Percentiles rank a stretch among this genome's conserved stretches.
Conservation (phyloP, 2,797 vertebrate species). For the Rhynchonycteris naso region DNA sequence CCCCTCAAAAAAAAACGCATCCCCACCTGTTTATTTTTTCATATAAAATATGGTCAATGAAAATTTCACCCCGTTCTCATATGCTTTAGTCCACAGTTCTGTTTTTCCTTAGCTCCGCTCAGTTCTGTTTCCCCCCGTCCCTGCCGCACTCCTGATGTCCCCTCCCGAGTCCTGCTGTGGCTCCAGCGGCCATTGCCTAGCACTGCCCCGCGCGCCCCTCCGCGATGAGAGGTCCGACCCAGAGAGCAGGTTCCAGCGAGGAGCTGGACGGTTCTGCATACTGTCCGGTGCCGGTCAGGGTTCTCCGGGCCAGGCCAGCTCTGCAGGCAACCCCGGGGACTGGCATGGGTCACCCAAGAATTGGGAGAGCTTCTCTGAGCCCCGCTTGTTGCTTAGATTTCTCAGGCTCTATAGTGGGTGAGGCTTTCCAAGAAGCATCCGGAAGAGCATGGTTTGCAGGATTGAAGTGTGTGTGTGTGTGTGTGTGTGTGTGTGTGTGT, state of each 20-base stretch:
- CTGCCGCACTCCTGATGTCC: rapidly evolving
- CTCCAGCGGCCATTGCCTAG: neutral
- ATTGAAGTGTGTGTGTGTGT: neutral
- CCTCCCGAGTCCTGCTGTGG: neutral
- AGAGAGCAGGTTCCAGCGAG: rapidly evolving
- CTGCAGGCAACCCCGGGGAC: neutral
- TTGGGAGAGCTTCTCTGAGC: neutral
- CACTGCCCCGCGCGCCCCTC: rapidly evolving
- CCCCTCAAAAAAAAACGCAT: neutral
- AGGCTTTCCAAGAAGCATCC: neutral
- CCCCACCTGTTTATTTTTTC: neutral
- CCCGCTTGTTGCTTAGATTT: neutral
- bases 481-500: no score
- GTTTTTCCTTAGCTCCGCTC: neutral
- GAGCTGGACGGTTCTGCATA: neutral
- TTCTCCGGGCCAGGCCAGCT: neutral
- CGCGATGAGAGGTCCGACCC: neutral
- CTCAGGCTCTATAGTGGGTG: neutral
- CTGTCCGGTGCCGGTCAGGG: rapidly evolving
- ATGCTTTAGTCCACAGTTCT: neutral
- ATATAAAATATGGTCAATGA: neutral
- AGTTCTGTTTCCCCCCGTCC: neutral
- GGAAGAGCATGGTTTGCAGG: neutral
- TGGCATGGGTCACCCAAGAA: neutral
- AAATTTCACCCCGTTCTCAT: neutral